These are phyloP conservation scores for Simalia tracyae DNA, from an alignment of 2,797 vertebrate species.

Conservation along the genomic window DNA sequence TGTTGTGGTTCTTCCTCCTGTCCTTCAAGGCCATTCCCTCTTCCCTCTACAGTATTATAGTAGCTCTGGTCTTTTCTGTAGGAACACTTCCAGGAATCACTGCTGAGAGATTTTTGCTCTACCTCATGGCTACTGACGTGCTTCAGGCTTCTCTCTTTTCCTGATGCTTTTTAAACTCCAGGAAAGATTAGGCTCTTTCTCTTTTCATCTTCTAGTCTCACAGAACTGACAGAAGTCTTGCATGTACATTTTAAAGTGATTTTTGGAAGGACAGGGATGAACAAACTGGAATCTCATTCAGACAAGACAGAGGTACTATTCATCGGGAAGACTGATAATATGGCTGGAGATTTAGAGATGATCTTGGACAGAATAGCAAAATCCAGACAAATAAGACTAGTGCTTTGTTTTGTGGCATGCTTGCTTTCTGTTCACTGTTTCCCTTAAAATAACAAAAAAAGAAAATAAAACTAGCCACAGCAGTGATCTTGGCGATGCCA, in stretches of 20 bases:
- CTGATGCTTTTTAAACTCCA: not conserved
- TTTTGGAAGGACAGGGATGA: not conserved
- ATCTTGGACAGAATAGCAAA: not conserved
- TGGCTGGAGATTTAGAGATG: not conserved
- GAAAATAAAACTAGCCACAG: not conserved
- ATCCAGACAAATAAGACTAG: not conserved
- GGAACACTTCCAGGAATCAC: not conserved
- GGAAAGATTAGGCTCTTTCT: not conserved
- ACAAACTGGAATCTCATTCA: not conserved
- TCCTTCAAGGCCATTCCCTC: not conserved
- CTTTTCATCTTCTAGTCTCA: not conserved
- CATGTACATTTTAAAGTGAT: not conserved
- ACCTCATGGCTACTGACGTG: not conserved
- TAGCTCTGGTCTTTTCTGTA: not conserved
- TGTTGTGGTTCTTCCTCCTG: not conserved
- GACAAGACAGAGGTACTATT: not conserved
- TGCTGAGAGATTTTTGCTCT: not conserved
- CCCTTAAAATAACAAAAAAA: not conserved
- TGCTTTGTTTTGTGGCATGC: not conserved
- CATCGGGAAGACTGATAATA: not conserved
- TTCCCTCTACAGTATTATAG: not conserved
- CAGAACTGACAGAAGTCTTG: not conserved
- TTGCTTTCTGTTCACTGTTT: not conserved
- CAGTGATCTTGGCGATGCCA: not conserved
- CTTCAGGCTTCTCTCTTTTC: not conserved